A percentile compares a stretch with the other conserved stretches of the same genome.
Conservation (phyloP, 2,113 vertebrate species). For the Lonchura striata region DNA sequence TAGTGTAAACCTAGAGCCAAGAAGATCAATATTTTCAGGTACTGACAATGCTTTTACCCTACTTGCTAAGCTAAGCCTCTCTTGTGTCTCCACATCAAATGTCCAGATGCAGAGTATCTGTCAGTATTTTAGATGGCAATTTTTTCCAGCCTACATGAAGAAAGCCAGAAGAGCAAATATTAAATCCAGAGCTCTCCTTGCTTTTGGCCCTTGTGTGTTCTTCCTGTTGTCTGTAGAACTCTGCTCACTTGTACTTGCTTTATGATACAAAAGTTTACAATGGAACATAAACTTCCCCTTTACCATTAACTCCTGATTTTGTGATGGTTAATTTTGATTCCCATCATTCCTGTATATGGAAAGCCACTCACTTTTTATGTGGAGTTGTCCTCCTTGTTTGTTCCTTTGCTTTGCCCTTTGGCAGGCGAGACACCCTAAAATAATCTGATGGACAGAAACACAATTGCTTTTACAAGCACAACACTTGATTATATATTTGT, state of each 20-base stretch:
- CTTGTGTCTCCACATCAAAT: background rate
- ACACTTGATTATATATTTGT: slow-evolving; percentile 67
- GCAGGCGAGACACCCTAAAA: slow-evolving; percentile 20
- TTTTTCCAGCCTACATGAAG: background rate
- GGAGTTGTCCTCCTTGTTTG: background rate
- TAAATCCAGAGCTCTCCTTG: background rate
- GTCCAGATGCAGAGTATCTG: background rate
- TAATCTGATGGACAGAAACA: slow-evolving; percentile 50
- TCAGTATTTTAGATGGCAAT: background rate
- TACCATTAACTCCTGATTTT: background rate
- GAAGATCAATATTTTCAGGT: background rate
- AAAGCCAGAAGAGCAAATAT: background rate
- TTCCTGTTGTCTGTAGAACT: background rate
- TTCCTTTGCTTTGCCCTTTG: slow-evolving; percentile 12
- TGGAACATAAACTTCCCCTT: background rate
- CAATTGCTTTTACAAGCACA: slow-evolving; percentile 68
- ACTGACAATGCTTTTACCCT: background rate
- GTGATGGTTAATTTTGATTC: background rate
- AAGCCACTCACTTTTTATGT: background rate
- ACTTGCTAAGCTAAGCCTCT: background rate
- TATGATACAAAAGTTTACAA: background rate
- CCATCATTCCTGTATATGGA: background rate
- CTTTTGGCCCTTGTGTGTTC: background rate
- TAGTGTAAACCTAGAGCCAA: background rate
- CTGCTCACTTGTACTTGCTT: background rate